Evolutionary conservation across 2,113 vertebrate species (phyloP).

Genomic region (Lepus americanus): DNA sequence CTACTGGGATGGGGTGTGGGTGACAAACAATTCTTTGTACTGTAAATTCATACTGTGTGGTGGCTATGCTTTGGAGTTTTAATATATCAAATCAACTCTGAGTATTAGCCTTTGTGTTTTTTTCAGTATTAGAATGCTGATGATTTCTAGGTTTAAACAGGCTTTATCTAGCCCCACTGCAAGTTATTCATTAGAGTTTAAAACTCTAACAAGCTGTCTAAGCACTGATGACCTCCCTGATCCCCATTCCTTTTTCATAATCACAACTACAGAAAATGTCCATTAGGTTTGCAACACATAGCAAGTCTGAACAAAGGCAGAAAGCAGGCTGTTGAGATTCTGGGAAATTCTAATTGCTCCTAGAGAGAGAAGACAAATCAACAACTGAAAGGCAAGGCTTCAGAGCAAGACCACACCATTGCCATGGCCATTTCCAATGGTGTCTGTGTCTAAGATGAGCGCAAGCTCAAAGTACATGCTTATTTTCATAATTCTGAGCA

Average conservation of each 20-base stretch:
- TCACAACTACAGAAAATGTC: slow-evolving; percentile 59
- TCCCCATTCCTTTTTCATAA: slow-evolving; percentile 63
- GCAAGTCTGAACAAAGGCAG: slow-evolving; percentile 66
- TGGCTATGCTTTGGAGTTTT: not conserved
- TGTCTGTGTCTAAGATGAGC: slow-evolving; percentile 4
- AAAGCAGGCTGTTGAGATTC: slow-evolving; percentile 53
- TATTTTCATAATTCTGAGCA: not conserved
- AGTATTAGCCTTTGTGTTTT: slow-evolving; percentile 39
- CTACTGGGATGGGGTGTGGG: not conserved
- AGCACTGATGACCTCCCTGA: slow-evolving; percentile 50
- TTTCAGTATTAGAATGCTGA: slow-evolving; percentile 5
- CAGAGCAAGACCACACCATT: not conserved
- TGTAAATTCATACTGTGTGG: not conserved
- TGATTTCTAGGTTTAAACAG: slow-evolving; percentile 17
- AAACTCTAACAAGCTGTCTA: slow-evolving; percentile 55
- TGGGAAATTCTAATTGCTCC: slow-evolving; percentile 65
- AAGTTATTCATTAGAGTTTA: slow-evolving; percentile 60
- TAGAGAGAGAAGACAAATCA: slow-evolving; percentile 46
- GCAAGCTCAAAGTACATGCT: no score
- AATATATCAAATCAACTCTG: slow-evolving; percentile 53
- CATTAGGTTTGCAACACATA: slow-evolving; percentile 33
- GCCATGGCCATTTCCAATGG: not conserved
- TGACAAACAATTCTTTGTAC: not conserved
- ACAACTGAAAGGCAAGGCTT: slow-evolving; percentile 17
- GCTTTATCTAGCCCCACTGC: slow-evolving; percentile 29